Base-by-base conservation (phyloP, 2,113 vertebrate species). In the Neomonachus schauinslandi region DNA sequence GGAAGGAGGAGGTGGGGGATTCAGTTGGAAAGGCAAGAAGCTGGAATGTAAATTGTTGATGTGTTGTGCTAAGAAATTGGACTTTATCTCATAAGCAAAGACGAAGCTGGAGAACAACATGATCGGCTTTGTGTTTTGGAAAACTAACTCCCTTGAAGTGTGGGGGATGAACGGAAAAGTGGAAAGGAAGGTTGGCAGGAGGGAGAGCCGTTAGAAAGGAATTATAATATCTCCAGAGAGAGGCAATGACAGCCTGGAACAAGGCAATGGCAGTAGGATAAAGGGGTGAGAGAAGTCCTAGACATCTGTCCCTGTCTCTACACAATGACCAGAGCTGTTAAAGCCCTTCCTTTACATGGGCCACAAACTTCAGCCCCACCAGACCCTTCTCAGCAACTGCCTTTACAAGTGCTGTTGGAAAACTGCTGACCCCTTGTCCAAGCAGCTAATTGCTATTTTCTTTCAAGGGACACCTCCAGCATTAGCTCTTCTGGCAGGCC, bases 71-170 rank as follows among this genome's bases (percentile, higher is more conserved):
- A 49, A 67, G 67, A 94, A 83, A 49, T 88, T 85, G 76, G 74
- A 59, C 46, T 88, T 84, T n/a, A 36, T 80, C 71, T 90, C 46
- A 53, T 26, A 87, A 85, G 69, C 83, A 77, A 96, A 96, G 61
- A 82, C 49, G 42, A 79, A 65, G 51, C 13, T 79, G n/a, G 57
- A 89, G 49, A 67, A 80, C 53, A 77, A n/a, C 24, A 21, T 19
- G 28, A 59, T 81, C 19, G n/a, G 33, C 49, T 81, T 94, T 96
- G 59, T 49, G 22, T 63, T 94, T 88, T 82, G 89, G 63, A 85
- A 97, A 93, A 55, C 9, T 53, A 83, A 77, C 63, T 85, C 57
- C 89, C 28, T 90, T 80, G 36, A 67, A 46, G 22, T 65, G 24
- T 55, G 19, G 53, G 95, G n/a, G 39, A 69, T 86, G 26, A 80